Base-by-base conservation (phyloP, 2,113 vertebrate genomes). In the Coptodon bakossiorum region DNA sequence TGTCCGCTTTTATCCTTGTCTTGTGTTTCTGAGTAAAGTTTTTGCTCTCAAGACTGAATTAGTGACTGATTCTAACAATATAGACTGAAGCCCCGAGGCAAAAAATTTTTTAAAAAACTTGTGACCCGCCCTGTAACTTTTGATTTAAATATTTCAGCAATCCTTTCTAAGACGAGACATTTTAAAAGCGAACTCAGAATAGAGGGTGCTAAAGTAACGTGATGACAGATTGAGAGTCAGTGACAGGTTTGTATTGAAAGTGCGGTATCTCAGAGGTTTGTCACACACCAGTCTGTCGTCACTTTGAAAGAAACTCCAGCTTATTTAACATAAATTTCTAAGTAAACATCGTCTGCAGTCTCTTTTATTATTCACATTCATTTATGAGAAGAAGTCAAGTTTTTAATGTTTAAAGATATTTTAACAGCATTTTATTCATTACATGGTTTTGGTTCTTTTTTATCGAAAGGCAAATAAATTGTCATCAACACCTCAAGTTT, bases 371-470 rank as follows among this genome's bases (percentile, higher is more conserved):
- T 81, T 81, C 38, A 43, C 56, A 84, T 36, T 54, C 79, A 89
- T 89, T 48, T 86, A 86, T 88, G 68, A 45, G 82, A 81, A 83
- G 63, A 85, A 85, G 83, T 87, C 16, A 4, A 19, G 36, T 91
- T n/a, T 43, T 76, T 80, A n/a, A 73, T 66, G 80, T 87, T 89
- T 78, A 87, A 81, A 61, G 63, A 66, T 22, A 17, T 19, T 89
- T 90, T 83, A 86, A 90, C 50, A 52, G 43, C 68, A 80, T 40
- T 38, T 36, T 29, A 53, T 81, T n/a, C 54, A 68, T 78, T 91
- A 36, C 31, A 17, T 27, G 3, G 66, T 13, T 40, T 76, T 88
- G 71, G 24, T 48, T 76, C 40, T 24, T 76, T 76, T 45, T 76
- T 29, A 63, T 11, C 1, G 80, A 73, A 43, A 50, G 84, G 48